Conservation (phyloP, 2,888 invertebrate species). For the Cephalotes varians region DNA sequence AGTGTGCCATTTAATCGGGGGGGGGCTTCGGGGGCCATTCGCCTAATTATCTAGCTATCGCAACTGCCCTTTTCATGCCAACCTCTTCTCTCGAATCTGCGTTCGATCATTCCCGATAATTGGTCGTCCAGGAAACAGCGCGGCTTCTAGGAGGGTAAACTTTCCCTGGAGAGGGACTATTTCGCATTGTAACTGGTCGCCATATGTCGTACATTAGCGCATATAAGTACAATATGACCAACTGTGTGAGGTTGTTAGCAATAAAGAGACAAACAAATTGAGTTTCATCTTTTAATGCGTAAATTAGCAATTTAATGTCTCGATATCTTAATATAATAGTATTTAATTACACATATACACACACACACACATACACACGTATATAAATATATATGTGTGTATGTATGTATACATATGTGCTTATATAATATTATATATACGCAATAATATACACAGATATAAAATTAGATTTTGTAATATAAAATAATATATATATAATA, state of each 20-base stretch:
- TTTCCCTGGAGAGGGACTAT: neutral
- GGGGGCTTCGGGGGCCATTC: slow-evolving; percentile 5
- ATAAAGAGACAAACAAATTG: neutral
- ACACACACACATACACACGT: too few relatives aligned
- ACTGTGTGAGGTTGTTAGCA: neutral
- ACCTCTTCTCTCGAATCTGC: slow-evolving; percentile 14
- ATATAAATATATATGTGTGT: too few relatives aligned
- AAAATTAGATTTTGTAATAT: neutral
- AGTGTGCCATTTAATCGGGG: slow-evolving; percentile 53
- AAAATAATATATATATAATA: too few relatives aligned
- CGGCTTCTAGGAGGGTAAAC: neutral
- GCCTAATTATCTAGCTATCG: slow-evolving; percentile 51
- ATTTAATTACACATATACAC: neutral
- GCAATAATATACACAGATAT: neutral
- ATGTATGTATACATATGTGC: too few relatives aligned
- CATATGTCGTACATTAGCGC: neutral
- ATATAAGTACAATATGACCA: neutral
- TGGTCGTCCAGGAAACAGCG: slow-evolving; percentile 19
- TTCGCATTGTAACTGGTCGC: neutral
- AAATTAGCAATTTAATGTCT: neutral
- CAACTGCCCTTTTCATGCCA: neutral
- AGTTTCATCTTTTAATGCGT: neutral
- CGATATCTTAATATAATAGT: neutral
- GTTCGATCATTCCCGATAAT: slow-evolving; percentile 22
- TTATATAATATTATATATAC: too few relatives aligned